These are phyloP conservation scores for Cactoblastis cactorum DNA, from an alignment of 2,888 invertebrate genomes.

Conservation along the genomic window DNA sequence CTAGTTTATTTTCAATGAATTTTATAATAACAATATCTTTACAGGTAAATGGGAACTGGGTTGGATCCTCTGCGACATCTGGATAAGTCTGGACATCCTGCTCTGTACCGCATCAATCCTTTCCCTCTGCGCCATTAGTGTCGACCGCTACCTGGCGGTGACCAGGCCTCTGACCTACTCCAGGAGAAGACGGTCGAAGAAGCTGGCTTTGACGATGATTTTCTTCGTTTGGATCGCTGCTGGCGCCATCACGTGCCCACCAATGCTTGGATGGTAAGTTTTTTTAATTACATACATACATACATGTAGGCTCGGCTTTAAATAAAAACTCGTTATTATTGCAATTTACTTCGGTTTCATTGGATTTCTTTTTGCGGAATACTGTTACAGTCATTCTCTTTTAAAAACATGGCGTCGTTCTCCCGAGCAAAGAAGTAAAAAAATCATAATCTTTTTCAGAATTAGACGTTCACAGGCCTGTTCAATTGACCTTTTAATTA, in stretches of 20 bases:
- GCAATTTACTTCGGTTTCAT: too few relatives aligned
- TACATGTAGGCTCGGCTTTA: too few relatives aligned
- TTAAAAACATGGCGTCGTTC: too few relatives aligned
- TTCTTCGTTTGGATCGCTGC: constrained; percentile 94
- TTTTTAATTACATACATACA: neutral
- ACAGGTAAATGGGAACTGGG: constrained; percentile 93
- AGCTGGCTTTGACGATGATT: constrained; percentile 91
- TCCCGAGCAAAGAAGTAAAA: too few relatives aligned
- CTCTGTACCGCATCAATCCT: constrained; percentile 96
- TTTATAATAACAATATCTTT: too few relatives aligned
- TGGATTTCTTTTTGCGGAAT: too few relatives aligned
- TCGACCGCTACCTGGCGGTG: constrained; percentile 94
- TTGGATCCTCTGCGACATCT: constrained; percentile 91
- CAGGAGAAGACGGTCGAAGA: constrained; percentile 90
- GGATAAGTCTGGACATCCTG: constrained; percentile 96
- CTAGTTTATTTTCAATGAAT: too few relatives aligned
- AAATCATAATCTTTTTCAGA: too few relatives aligned
- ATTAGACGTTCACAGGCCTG: too few relatives aligned
- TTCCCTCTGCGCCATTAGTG: constrained; percentile 94
- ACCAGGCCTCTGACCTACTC: constrained; percentile 96
- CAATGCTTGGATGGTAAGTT: constrained; percentile 93
- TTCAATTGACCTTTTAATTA: too few relatives aligned
- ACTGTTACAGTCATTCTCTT: too few relatives aligned
- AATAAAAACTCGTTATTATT: too few relatives aligned
- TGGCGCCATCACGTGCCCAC: constrained; percentile 94